phyloP scores from a whole-genome alignment of 1,140 invertebrate species.

The Battus philenor region DNA sequence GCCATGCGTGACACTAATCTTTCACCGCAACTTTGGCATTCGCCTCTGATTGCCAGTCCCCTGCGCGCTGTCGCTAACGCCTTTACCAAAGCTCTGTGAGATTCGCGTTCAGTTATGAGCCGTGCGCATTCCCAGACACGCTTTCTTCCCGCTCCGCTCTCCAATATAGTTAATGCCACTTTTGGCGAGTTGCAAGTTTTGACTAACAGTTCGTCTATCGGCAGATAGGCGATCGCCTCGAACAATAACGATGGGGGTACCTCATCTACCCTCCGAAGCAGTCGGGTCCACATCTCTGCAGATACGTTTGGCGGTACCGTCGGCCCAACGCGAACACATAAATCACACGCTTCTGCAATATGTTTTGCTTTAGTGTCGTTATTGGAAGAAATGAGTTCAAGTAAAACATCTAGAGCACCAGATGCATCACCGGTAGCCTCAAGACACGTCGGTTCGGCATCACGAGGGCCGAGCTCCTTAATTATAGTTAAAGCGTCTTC shows the following conservation, averaged over 20 bases:
- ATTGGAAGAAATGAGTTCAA: slow-evolving; percentile 26
- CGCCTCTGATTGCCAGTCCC: slow-evolving; percentile 32
- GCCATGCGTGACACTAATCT: slow-evolving; percentile 18
- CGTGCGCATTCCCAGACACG: slow-evolving; percentile 32
- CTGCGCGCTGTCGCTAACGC: slow-evolving; percentile 35
- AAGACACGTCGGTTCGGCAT: slow-evolving; percentile 56
- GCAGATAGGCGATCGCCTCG: slow-evolving; percentile 47
- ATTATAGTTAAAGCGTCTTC: slow-evolving; percentile 56
- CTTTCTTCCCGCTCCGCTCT: slow-evolving; percentile 25
- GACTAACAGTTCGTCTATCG: slow-evolving; percentile 34
- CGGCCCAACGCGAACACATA: slow-evolving; percentile 43
- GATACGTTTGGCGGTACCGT: slow-evolving; percentile 35
- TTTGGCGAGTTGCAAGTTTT: slow-evolving; percentile 31
- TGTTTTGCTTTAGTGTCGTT: slow-evolving; percentile 19
- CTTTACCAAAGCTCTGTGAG: slow-evolving; percentile 41
- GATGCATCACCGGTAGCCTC: slow-evolving; percentile 53
- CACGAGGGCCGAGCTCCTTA: slow-evolving; percentile 34
- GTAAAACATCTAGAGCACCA: slow-evolving; percentile 38
- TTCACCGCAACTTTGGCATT: slow-evolving; percentile 32
- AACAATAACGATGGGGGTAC: slow-evolving; percentile 42
- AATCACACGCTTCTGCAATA: slow-evolving; percentile 34
- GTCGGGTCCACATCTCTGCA: slow-evolving; percentile 47
- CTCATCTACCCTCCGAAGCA: slow-evolving; percentile 29
- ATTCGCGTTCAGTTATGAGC: slow-evolving; percentile 32
- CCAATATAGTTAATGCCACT: slow-evolving; percentile 34